Percentiles rank a stretch among this genome's conserved stretches.
Evolutionary conservation across 2,113 vertebrate genomes (phyloP).

Genomic region (Anoura caudifer): DNA sequence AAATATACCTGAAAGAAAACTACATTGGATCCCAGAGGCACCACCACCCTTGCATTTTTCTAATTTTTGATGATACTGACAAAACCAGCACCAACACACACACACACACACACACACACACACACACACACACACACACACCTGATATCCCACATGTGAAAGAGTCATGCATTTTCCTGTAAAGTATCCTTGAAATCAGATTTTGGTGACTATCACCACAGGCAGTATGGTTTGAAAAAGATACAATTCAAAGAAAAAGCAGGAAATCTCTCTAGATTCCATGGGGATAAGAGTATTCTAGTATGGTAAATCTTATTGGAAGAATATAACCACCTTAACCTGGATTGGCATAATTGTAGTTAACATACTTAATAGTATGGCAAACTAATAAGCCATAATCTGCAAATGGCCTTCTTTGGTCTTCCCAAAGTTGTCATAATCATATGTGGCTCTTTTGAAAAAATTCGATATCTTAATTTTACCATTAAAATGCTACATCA

Average conservation of each 20-base stretch:
- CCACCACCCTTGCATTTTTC: background rate
- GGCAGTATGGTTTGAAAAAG: background rate
- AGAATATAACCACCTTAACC: background rate
- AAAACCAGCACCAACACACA: fast-evolving
- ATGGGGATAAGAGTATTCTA: background rate
- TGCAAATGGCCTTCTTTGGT: background rate
- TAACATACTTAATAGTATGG: background rate
- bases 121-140: fast-evolving
- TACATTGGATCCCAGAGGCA: background rate
- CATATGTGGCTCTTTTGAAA: background rate
- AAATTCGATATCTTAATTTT: background rate
- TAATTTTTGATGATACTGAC: background rate
- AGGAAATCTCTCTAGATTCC: background rate
- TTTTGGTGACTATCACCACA: background rate
- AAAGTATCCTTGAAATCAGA: fast-evolving
- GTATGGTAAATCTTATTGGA: background rate
- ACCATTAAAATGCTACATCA: background rate
- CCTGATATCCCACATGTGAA: background rate
- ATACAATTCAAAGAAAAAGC: background rate
- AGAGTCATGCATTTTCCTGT: background rate
- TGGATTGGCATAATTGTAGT: background rate
- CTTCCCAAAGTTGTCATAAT: background rate
- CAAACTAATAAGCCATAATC: background rate
- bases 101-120: fast-evolving
- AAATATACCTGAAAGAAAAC: background rate